Evolutionary conservation across 1,140 invertebrate genomes (phyloP).

Genomic region (Acyrthosiphon pisum): DNA sequence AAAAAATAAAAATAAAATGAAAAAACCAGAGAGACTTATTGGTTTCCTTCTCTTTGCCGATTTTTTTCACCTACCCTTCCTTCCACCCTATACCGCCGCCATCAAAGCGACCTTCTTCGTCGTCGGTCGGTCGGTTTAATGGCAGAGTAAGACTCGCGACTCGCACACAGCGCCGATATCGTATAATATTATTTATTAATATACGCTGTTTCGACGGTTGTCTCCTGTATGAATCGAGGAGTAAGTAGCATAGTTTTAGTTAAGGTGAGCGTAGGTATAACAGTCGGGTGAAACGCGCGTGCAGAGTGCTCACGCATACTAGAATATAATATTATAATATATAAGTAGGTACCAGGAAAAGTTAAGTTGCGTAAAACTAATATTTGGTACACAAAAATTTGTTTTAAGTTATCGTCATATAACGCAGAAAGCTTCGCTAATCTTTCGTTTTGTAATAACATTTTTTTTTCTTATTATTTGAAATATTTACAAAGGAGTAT

Average conservation of each 20-base stretch:
- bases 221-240: neutral
- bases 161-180: neutral
- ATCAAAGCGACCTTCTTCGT: neutral
- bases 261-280: neutral
- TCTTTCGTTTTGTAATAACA: too few relatives aligned
- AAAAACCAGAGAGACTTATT: constrained; percentile 26
- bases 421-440: neutral
- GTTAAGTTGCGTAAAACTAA: neutral
- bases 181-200: constrained; percentile 1
- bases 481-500: too few relatives aligned
- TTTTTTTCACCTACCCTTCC: neutral
- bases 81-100: neutral
- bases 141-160: neutral
- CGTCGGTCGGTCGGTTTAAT: neutral
- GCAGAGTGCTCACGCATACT: neutral
- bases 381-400: neutral
- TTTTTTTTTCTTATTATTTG: too few relatives aligned
- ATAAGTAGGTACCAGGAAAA: neutral
- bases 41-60: constrained; percentile 18
- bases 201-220: neutral
- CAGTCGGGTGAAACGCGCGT: too few relatives aligned
- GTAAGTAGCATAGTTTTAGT: neutral
- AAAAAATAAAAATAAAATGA: neutral
- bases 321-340: too few relatives aligned
- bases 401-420: too few relatives aligned